Base-by-base conservation (phyloP, 2,113 vertebrate species). In the Fulmarus glacialis region DNA sequence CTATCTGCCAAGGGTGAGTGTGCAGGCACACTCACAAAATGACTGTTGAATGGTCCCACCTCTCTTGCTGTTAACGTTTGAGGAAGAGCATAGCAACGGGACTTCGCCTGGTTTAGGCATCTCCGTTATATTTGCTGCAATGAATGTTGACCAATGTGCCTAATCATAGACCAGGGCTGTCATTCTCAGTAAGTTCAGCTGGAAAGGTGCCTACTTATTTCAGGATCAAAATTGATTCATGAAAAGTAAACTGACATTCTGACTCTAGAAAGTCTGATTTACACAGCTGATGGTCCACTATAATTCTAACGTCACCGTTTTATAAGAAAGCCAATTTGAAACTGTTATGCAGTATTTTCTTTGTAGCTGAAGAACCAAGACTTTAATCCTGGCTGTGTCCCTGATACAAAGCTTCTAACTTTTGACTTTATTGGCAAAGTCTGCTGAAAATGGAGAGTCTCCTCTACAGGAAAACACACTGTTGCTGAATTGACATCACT, bases 141-240 rank as follows among this genome's bases (percentile, higher is more conserved):
- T 53, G 34, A 75, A 52, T 73, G 48, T 70, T 75, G 79, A 92
- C 48, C 62, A 48, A 0, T 26, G 45, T 53, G 20, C 67, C 36
- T 78, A 86, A 73, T 94, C 67, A 62, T 32, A 83, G 56, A 67
- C 18, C 36, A 32, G 19, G 53, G 32, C 53, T 92, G 45, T 82
- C 92, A 83, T 26, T 73, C 11, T 87, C 45, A 32, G 27, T 82
- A 85, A 92, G 52, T 67, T 92, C 63, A 86, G 7, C 23, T 70
- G 75, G 45, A 97, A 78, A 83, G 38, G 26, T 78, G n/a, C 27
- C 67, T 88, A 8, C 58, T 91, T 92, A 89, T 77, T 93, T 88
- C 67, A 74, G 71, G 55, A 78, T 82, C 52, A 58, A 88, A 93
- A 96, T 1, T 71, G 53, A 52, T 80, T 80, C 34, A 64, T 63